These are phyloP conservation scores for Serranus cabrilla DNA, from an alignment of 2,797 vertebrate genomes.

Conservation along the genomic window DNA sequence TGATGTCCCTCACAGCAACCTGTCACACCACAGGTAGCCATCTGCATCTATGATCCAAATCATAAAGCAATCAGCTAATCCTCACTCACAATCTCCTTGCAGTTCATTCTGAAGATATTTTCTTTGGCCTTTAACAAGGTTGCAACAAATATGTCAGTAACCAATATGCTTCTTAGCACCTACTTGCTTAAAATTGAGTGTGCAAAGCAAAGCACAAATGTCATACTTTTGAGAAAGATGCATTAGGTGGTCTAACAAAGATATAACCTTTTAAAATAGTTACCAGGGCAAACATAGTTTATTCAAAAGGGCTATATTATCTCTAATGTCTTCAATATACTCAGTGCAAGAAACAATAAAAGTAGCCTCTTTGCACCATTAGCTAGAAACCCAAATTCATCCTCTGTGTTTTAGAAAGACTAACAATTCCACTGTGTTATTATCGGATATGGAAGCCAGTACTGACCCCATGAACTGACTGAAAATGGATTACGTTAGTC, in stretches of 20 bases:
- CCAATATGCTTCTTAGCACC: constrained; percentile 18
- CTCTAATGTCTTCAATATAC: constrained; percentile 31
- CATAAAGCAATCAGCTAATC: constrained; percentile 62
- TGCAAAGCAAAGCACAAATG: constrained; percentile 18
- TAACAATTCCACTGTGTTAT: constrained; percentile 18
- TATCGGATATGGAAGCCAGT: constrained; percentile 14
- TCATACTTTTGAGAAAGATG: constrained; percentile 11
- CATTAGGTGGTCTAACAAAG: constrained; percentile 18
- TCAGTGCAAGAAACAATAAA: constrained; percentile 29
- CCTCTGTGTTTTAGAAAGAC: constrained; percentile 18
- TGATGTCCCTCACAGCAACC: constrained; percentile 35
- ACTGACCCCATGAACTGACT: constrained; percentile 12
- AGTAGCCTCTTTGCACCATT: constrained; percentile 17
- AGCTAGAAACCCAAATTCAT: constrained; percentile 21
- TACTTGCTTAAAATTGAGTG: constrained; percentile 15
- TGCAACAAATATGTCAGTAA: constrained; percentile 24
- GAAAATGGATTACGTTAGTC: constrained; percentile 21
- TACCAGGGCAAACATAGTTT: constrained; percentile 22
- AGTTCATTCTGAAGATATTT: constrained; percentile 29
- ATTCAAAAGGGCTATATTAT: constrained; percentile 22
- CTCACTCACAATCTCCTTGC: constrained; percentile 7
- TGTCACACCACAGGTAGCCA: constrained; percentile 49
- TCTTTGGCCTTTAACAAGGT: constrained; percentile 49
- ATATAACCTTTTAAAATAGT: constrained; percentile 35
- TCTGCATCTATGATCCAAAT: constrained; percentile 49